Evolutionary conservation across 2,797 vertebrate genomes (phyloP).

Genomic region (Sorex maritimensis): DNA sequence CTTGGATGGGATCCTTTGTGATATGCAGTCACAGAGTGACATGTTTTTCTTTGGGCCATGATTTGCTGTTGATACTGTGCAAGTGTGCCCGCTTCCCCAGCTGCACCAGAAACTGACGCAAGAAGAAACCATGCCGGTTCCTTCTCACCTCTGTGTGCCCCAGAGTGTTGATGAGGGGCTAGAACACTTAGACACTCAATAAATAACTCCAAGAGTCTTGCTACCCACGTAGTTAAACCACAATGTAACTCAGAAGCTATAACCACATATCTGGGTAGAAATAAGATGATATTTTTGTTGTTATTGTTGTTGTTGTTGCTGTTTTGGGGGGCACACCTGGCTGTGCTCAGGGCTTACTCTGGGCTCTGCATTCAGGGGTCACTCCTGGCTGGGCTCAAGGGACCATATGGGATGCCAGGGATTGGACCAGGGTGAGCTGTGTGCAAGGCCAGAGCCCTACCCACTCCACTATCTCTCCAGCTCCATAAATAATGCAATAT

Average conservation of each 20-base stretch:
- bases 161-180: rapidly evolving
- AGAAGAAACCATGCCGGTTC: neutral
- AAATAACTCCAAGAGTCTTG: slow-evolving; percentile 3
- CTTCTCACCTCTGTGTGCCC: neutral
- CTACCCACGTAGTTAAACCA: slow-evolving; percentile 12
- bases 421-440: too few species aligned
- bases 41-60: neutral
- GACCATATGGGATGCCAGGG: too few species aligned
- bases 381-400: too few species aligned
- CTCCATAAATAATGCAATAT: slow-evolving; percentile 25
- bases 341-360: too few species aligned
- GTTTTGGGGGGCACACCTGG: too few species aligned
- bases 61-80: neutral
- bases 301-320: neutral
- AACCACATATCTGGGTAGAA: slow-evolving; percentile 33
- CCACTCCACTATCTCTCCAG: too few species aligned
- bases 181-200: neutral
- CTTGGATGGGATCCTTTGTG: neutral
- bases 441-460: too few species aligned
- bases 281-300: neutral
- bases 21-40: neutral
- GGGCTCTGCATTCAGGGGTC: too few species aligned
- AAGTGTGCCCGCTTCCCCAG: neutral
- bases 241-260: neutral
- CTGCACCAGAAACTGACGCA: neutral